phyloP scores from a whole-genome alignment of 2,797 vertebrate species.

The Odontamblyopus rebecca region DNA sequence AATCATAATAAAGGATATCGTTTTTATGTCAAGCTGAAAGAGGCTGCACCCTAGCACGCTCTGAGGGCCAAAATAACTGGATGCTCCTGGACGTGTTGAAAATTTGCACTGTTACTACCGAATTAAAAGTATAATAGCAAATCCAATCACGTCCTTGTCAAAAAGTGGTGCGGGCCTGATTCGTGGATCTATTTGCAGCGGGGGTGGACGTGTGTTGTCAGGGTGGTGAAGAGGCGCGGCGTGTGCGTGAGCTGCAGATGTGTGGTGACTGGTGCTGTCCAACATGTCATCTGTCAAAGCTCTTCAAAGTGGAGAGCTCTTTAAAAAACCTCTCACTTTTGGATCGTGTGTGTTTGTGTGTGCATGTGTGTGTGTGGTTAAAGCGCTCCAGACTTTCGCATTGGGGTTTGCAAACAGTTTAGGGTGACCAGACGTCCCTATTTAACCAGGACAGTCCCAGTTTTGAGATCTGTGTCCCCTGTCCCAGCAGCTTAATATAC shows the following conservation, averaged over 20 bases:
- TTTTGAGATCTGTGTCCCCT: too few species aligned
- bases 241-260: not conserved
- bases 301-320: constrained; percentile 6
- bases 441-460: too few species aligned
- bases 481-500: too few species aligned
- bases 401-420: too few species aligned
- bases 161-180: not conserved
- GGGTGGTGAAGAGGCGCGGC: not conserved
- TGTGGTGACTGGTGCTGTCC: constrained; percentile 1
- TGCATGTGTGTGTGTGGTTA: too few species aligned
- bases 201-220: not conserved
- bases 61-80: too few species aligned
- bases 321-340: not conserved
- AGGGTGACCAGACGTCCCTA: too few species aligned
- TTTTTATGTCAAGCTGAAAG: not conserved
- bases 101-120: not conserved
- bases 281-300: constrained; percentile 2
- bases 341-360: not conserved
- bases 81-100: too few species aligned
- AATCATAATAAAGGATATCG: not conserved
- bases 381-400: too few species aligned
- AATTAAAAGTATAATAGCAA: too few species aligned
- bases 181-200: not conserved
- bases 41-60: too few species aligned
- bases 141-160: too few species aligned